Evolutionary conservation across 64 coral and sea anemone genomes (phyloP).

Genomic region (Astreopora myriophthalma): DNA sequence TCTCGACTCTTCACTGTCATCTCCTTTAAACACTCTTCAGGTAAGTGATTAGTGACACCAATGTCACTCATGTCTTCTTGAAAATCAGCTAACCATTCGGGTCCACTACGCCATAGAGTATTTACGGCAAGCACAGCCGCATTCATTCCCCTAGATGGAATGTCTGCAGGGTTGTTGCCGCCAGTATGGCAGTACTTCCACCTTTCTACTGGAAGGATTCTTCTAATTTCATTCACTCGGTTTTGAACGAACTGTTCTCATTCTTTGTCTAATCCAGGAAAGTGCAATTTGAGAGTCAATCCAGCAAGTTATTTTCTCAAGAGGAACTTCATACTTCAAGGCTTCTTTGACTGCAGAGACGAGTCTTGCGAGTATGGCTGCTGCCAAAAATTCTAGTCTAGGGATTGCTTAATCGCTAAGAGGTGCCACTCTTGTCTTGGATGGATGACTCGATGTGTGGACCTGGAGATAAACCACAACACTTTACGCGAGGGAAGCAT

Average conservation of each 20-base stretch:
- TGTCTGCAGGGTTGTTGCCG: too few relatives aligned
- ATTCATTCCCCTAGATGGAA: too few relatives aligned
- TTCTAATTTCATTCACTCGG: too few relatives aligned
- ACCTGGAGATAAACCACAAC: conserved; percentile 27
- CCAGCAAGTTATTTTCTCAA: not conserved
- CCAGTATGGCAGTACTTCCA: too few relatives aligned
- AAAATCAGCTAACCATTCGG: too few relatives aligned
- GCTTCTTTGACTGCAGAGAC: not conserved
- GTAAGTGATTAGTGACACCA: too few relatives aligned
- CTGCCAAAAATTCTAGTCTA: conserved; percentile 18
- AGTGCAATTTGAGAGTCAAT: not conserved
- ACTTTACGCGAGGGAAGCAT: conserved; percentile 34
- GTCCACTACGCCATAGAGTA: too few relatives aligned
- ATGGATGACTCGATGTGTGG: not conserved
- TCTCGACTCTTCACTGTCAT: too few relatives aligned
- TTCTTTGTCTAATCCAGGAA: not conserved
- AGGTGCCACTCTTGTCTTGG: conserved; percentile 27
- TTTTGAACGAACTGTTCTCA: not conserved
- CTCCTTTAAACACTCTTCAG: too few relatives aligned
- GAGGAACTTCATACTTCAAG: not conserved
- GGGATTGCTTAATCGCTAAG: not conserved
- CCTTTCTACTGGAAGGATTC: too few relatives aligned
- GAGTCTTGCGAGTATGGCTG: not conserved
- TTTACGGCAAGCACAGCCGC: too few relatives aligned
- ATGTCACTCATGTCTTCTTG: too few relatives aligned